A percentile compares a stretch with the other conserved stretches of the same genome.
Evolutionary conservation across 2,797 vertebrate genomes (phyloP).

Genomic region (Poecilia wingei): DNA sequence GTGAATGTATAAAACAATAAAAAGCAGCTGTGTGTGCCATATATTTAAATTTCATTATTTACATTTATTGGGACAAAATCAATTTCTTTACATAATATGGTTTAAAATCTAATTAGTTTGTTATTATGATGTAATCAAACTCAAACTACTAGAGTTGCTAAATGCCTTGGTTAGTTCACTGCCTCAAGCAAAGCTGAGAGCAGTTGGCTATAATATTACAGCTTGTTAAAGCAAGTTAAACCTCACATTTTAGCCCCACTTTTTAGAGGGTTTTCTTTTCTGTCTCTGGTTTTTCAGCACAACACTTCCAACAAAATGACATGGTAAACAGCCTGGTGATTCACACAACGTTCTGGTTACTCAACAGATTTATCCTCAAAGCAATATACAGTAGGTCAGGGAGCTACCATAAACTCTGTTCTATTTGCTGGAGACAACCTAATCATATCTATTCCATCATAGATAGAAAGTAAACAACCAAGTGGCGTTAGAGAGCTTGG

Average conservation of each 20-base stretch:
- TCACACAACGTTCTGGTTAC: slow-evolving; percentile 55
- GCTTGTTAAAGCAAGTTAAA: not conserved
- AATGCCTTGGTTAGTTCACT: not conserved
- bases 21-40: not conserved
- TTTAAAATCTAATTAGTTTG: not conserved
- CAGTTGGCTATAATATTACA: not conserved
- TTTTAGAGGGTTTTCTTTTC: not conserved
- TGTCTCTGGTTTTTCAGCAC: not conserved
- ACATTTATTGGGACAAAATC: not conserved
- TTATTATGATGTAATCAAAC: not conserved
- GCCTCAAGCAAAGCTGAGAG: not conserved
- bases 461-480: slow-evolving; percentile 8
- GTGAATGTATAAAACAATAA: not conserved
- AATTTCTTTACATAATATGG: not conserved
- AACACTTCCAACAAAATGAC: not conserved
- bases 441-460: slow-evolving; percentile 3
- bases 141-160: not conserved
- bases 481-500: not conserved
- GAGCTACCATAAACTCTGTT: slow-evolving; percentile 13
- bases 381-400: slow-evolving; percentile 9
- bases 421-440: slow-evolving; percentile 11
- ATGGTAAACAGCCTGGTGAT: slow-evolving; percentile 21
- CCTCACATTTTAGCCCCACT: not conserved
- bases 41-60: not conserved
- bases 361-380: slow-evolving; percentile 28